Evolutionary conservation across 2,888 invertebrate species (phyloP), one percentile per base, ranked within the genome.

Genomic region (Prosapia bicincta): DNA sequence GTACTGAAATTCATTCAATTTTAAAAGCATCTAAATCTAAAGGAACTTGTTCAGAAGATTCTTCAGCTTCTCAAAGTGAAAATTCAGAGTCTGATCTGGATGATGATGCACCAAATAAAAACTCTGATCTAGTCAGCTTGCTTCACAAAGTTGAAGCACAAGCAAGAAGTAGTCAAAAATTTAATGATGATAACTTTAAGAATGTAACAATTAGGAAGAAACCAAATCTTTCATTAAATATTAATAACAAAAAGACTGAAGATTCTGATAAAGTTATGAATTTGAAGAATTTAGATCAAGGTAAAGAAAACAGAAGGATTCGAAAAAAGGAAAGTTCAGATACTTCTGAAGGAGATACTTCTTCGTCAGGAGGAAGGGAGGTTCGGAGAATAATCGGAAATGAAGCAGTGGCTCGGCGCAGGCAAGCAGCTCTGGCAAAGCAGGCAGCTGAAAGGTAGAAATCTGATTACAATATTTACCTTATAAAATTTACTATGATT

Each of bases 351-450:
- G 90, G 89, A 0, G 90, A 90, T 81, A 81, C 81, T 10, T 81
- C 81, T 1, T 90, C 90, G 79, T 90, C 90, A 71, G 90, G 90
- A 26, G 89, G 90, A 0, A 85, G 90, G 0, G 91, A 91, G 83
- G 88, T 91, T 79, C 86, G 88, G 1, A 89, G 87, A 72, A 90
- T 90, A 81, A 90, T 87, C 70, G 72, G 70, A 25, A 81, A 80
- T 74, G 87, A 86, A 80, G 86, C 85, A 5, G 84, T 85, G 26
- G 84, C 85, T 24, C 82, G 85, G 71, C 82, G 85, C 26, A 83
- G 84, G 24, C 86, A 86, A 81, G 82, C 82, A 71, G 84, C 71
- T 81, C 85, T 79, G 84, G 86, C 85, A 84, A 88, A 87, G 86
- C 78, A 81, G 84, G 78, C 74, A 10, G 71, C 20, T 54, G 78